These are phyloP conservation scores for Reticulitermes speratus DNA, from an alignment of 1,140 invertebrate genomes.

Conservation along the genomic window DNA sequence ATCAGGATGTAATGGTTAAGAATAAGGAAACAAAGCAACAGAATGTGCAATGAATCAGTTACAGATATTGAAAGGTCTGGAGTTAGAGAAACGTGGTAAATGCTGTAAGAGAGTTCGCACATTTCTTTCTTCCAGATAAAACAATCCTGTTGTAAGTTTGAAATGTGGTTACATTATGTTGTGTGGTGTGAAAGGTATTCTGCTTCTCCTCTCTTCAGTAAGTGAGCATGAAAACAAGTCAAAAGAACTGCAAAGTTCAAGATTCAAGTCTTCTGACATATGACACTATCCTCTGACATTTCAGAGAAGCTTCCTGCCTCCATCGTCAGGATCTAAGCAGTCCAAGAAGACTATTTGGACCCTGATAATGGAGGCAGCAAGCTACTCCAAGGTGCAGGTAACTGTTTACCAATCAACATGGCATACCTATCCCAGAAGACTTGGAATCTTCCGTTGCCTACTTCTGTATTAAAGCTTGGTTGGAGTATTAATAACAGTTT, in stretches of 20 bases:
- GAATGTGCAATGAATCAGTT: not conserved
- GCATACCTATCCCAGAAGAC: not conserved
- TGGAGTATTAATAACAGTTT: not conserved
- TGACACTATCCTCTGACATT: too few species aligned
- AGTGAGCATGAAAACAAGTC: not conserved
- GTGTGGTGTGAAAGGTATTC: not conserved
- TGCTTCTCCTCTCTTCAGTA: not conserved
- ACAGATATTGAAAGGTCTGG: not conserved
- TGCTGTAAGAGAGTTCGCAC: not conserved
- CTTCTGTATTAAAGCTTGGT: not conserved
- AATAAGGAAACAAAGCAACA: not conserved
- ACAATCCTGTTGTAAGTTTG: not conserved
- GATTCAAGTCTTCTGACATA: too few species aligned
- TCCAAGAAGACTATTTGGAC: too few species aligned
- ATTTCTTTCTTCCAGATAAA: not conserved
- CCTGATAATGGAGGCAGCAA: too few species aligned
- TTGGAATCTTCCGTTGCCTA: not conserved
- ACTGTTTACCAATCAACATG: too few species aligned
- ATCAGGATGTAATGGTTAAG: not conserved
- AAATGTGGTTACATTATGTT: not conserved
- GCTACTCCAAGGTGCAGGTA: too few species aligned
- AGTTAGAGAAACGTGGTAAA: not conserved
- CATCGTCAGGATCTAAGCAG: too few species aligned
- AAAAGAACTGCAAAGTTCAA: not conserved
- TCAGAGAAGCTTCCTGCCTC: too few species aligned